A percentile compares a stretch with the other conserved stretches of the same genome.
phyloP scores from a whole-genome alignment of 2,113 vertebrate genomes.

The Mustela nigripes region DNA sequence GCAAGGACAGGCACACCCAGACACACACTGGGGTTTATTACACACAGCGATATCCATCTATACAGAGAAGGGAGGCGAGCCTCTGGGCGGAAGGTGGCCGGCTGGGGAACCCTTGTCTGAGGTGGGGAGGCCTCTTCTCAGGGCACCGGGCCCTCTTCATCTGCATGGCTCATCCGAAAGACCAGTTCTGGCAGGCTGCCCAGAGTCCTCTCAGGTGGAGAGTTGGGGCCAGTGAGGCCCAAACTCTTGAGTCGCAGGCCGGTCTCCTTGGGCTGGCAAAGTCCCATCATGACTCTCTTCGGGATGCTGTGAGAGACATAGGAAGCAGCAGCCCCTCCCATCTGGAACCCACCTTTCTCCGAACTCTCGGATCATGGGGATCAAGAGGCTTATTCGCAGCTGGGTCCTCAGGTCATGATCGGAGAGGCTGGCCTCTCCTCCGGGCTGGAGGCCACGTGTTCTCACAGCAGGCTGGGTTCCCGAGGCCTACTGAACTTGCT shows the following conservation, averaged over 20 bases:
- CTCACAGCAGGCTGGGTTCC: neutral
- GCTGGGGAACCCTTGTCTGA: neutral
- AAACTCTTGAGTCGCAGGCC: neutral
- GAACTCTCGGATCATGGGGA: fast-evolving
- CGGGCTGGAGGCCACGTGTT: neutral
- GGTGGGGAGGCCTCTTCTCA: neutral
- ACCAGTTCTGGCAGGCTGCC: neutral
- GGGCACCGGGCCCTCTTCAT: neutral
- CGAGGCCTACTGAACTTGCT: neutral
- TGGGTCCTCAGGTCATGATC: neutral
- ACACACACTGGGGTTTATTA: slow-evolving; percentile 69
- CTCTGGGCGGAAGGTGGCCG: neutral
- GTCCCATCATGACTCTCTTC: neutral
- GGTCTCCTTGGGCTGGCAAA: neutral
- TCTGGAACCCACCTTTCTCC: neutral
- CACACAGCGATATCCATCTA: neutral
- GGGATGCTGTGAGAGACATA: neutral
- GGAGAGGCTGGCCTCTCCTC: neutral
- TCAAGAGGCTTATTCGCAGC: neutral
- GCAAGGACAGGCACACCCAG: slow-evolving; percentile 42
- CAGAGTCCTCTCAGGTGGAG: neutral
- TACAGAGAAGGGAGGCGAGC: neutral
- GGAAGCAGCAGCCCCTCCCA: neutral
- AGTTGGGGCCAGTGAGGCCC: neutral
- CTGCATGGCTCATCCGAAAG: neutral